Evolutionary conservation across 2,113 vertebrate genomes (phyloP).

Genomic region (Equus quagga): DNA sequence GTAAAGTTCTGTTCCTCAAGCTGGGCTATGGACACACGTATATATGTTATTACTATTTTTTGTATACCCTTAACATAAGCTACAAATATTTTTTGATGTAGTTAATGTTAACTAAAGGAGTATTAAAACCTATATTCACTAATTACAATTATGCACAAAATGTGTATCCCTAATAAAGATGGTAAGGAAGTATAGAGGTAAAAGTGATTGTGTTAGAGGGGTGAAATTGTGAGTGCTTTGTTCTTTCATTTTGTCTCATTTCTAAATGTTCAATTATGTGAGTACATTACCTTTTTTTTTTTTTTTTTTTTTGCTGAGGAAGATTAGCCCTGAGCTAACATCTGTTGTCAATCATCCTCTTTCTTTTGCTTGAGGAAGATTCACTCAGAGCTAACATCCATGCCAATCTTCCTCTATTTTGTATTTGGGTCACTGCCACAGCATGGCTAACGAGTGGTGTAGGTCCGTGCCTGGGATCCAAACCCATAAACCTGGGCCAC

Average conservation of each 20-base stretch:
- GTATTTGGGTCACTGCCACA: too few relatives aligned
- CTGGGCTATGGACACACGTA: background rate
- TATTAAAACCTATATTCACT: slow-evolving; percentile 2
- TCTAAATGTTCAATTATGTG: background rate
- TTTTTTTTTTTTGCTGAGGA: too few relatives aligned
- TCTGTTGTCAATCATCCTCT: too few relatives aligned
- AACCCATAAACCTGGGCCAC: too few relatives aligned
- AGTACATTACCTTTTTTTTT: background rate
- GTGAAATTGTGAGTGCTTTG: background rate
- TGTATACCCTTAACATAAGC: background rate
- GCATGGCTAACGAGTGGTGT: too few relatives aligned
- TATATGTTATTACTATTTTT: background rate
- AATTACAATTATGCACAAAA: background rate
- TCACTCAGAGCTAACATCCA: too few relatives aligned
- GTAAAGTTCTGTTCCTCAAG: background rate
- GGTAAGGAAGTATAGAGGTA: background rate
- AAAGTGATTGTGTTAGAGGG: background rate
- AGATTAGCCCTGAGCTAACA: too few relatives aligned
- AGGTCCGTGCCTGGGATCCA: too few relatives aligned
- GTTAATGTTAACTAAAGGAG: slow-evolving; percentile 13
- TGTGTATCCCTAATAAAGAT: background rate
- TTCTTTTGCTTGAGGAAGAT: too few relatives aligned
- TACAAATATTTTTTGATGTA: background rate
- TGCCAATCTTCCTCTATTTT: too few relatives aligned
- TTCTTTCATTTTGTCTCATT: background rate